Percentiles rank a stretch among this genome's conserved stretches.
Evolutionary conservation across 1,140 invertebrate genomes (phyloP).

Genomic region (Nymphalis io): DNA sequence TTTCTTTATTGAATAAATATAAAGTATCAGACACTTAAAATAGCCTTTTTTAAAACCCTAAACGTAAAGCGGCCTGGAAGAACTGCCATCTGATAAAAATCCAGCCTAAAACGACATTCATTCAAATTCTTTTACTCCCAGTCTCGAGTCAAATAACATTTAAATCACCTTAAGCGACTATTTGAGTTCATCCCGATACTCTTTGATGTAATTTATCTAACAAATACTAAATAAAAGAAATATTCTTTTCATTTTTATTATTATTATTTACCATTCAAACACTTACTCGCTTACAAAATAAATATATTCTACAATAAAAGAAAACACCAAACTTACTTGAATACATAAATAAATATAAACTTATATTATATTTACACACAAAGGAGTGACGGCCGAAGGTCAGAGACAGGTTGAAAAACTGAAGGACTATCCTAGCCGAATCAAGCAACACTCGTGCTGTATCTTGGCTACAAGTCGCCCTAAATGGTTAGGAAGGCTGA

Average conservation of each 20-base stretch:
- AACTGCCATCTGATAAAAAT: neutral
- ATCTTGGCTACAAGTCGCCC: too few species aligned
- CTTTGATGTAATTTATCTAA: neutral
- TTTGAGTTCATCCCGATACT: constrained; percentile 7
- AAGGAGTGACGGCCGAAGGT: too few species aligned
- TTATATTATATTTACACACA: too few species aligned
- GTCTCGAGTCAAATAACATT: constrained; percentile 19
- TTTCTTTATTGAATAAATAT: too few species aligned
- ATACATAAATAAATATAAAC: too few species aligned
- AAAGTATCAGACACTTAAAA: neutral
- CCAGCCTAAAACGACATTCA: constrained; percentile 14
- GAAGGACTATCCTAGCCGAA: too few species aligned
- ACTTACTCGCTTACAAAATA: too few species aligned
- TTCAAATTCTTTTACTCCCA: constrained; percentile 12
- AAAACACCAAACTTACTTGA: too few species aligned
- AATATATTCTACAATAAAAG: too few species aligned
- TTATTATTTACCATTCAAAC: neutral
- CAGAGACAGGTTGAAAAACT: too few species aligned
- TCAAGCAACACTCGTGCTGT: too few species aligned
- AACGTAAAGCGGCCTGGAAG: neutral
- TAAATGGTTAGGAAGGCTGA: too few species aligned
- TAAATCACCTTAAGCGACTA: constrained; percentile 21
- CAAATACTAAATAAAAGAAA: neutral
- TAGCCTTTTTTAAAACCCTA: neutral
- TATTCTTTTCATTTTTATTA: neutral